A percentile compares a stretch with the other conserved stretches of the same genome.
Evolutionary conservation across 2,113 vertebrate genomes (phyloP).

Genomic region (Hippocampus comes): DNA sequence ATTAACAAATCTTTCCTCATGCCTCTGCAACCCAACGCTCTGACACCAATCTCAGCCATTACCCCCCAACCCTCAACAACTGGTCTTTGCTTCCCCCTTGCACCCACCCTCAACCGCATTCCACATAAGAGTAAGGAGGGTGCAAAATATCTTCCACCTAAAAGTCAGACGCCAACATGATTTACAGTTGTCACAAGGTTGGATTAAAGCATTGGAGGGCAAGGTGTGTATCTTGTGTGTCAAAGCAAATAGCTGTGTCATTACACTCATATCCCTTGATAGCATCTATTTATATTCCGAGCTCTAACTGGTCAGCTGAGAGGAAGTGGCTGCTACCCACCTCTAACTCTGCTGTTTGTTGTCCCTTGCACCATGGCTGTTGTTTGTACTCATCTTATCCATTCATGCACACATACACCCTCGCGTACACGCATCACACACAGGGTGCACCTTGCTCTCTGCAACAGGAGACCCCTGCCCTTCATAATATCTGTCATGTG

Average conservation of each 20-base stretch:
- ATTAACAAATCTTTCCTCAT: not conserved
- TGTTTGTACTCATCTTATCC: slow-evolving; percentile 26
- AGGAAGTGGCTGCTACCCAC: slow-evolving; percentile 24
- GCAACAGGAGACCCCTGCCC: slow-evolving; percentile 59
- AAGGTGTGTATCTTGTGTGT: slow-evolving; percentile 4
- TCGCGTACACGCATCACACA: slow-evolving; percentile 7
- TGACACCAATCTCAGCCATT: slow-evolving; percentile 14
- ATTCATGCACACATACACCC: slow-evolving; percentile 12
- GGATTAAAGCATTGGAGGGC: slow-evolving; percentile 15
- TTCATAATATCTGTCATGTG: slow-evolving; percentile 40
- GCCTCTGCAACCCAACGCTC: slow-evolving; percentile 4
- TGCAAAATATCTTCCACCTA: slow-evolving; percentile 22
- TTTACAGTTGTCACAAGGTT: slow-evolving; percentile 52
- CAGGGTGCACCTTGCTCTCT: slow-evolving; percentile 2
- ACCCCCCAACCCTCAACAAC: slow-evolving; percentile 35
- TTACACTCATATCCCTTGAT: slow-evolving; percentile 14
- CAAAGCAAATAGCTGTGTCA: slow-evolving; percentile 2
- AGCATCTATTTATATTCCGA: slow-evolving; percentile 23
- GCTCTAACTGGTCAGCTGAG: slow-evolving; percentile 30
- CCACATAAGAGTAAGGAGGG: slow-evolving; percentile 18
- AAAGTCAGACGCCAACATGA: slow-evolving; percentile 26
- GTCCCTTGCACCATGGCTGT: slow-evolving; percentile 34
- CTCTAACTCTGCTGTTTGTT: slow-evolving; percentile 32
- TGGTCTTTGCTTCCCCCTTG: slow-evolving; percentile 19
- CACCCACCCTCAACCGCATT: slow-evolving; percentile 26